A percentile compares a stretch with the other conserved stretches of the same genome.
Conservation (phyloP, 2,113 vertebrate genomes). For the Mormoops blainvillei region DNA sequence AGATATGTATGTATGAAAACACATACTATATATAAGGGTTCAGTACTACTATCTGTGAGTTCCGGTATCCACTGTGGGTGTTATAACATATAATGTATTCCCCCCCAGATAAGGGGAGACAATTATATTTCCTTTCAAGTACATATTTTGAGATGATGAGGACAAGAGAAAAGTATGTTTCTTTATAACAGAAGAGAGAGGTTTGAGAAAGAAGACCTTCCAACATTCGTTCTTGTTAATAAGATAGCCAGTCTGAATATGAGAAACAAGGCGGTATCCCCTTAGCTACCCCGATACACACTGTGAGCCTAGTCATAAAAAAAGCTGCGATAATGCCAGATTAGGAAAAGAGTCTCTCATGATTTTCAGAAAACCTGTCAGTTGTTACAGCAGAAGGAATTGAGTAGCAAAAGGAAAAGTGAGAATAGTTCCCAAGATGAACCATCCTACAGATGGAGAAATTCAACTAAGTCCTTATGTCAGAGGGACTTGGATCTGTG, state of each 20-base stretch:
- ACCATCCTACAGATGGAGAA: constrained; percentile 51
- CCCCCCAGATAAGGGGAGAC: not conserved
- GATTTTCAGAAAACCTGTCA: constrained; percentile 40
- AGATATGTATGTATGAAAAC: too few relatives aligned
- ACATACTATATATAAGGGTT: not conserved
- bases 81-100: not conserved
- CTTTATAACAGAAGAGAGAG: constrained; percentile 2
- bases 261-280: not conserved
- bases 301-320: not conserved
- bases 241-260: not conserved
- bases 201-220: not conserved
- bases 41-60: not conserved
- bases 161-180: constrained; percentile 10
- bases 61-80: not conserved
- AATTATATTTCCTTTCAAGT: constrained; percentile 56
- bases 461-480: constrained; percentile 44
- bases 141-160: not conserved
- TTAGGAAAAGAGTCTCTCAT: not conserved
- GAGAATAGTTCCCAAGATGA: constrained; percentile 2
- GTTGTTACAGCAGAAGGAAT: constrained; percentile 37
- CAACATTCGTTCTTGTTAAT: not conserved
- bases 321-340: constrained; percentile 22
- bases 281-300: not conserved
- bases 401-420: constrained; percentile 21
- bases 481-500: not conserved